Evolutionary conservation across 30 jellyfish, hydroid and myxozoan species (phyloP), one percentile per base, ranked within the genome.

Genomic region (Aurelia aurita complex sp. Pacific): DNA sequence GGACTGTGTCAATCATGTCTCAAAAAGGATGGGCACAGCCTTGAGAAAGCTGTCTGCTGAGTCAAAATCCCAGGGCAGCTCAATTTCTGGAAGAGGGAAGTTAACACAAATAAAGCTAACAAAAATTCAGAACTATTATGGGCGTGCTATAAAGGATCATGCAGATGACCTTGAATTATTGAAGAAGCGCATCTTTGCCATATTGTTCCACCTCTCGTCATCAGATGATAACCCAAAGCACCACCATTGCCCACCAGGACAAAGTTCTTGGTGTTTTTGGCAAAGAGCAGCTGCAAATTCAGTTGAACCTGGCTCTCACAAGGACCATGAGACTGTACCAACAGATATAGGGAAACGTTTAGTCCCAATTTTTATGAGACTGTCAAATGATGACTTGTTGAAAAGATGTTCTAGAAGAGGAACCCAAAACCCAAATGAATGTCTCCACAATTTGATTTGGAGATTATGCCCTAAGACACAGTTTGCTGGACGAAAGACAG

Each of bases 1-100:
- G 55, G 95, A 87, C 42, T 87, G 90, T 53, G 69, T 87, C 23
- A 76, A 77, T 64, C 86, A 87, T 36, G 81, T 87, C 1, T 76
- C 90, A 1, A 87, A 87, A 65, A 35, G 86, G 43, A 87, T 77
- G 96, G 86, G 96, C 35, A 87, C 80, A 6, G 96, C 90, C 43
- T 69, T 87, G 50, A 14, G 71, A 17, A 77, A 67, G 35, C 59
- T 67, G 51, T 73, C 35, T 57, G 74, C 69, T 10, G 69, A 55
- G 46, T 1, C 69, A 17, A 87, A 77, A 68, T 62, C 72, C 13
- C 36, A 62, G 33, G 72, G 72, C 1, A 62, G 36, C 5, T n/a
- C 33, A 32, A 62, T 62, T 32, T 32, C 33, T 18, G 72, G 72
- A 62, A 62, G 13, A 62, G 72, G 72, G 12, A 62, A 32, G 13